Base-by-base conservation (phyloP, 53 echinoderm and acorn worm species). In the Holothuria leucospilota region DNA sequence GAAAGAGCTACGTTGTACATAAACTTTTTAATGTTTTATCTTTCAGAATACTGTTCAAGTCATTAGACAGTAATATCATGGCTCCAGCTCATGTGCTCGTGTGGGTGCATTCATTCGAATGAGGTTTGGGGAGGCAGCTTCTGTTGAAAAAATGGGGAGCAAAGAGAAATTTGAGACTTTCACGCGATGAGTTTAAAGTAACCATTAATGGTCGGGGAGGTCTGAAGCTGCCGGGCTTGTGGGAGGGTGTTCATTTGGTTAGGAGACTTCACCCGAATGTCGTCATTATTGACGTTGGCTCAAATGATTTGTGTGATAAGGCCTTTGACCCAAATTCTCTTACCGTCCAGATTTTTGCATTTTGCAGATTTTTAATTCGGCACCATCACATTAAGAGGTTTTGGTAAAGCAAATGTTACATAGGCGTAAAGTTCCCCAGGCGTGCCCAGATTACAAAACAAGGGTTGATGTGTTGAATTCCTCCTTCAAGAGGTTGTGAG, bases 71-170 rank as follows among this genome's bases (percentile, higher is more conserved):
- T n/a, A n/a, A n/a, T n/a, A 25, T 11, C 30, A 69, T 69, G 69
- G 69, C 26, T 12, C 29, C 69, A 69, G 29, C 0, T 34, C 40
- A 41, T 51, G 49, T 75, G 42, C 77, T 42, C n/a, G 51, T 75
- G 9, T 75, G 77, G 77, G 51, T 46, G 5, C 52, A 51, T 51
- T 75, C 52, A 13, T 75, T 75, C 8, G 77, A 15, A 40, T 46
- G 77, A 46, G 77, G 77, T 46, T 53, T 39, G 77, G 77, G 49
- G 77, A 75, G 77, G 77, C 77, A 75, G 77, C 49, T 75, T 75
- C 52, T n/a, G 77, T n/a, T 21, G 13, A n/a, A 46, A 21, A 75
- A 75, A 51, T 20, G 28, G 77, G 42, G n/a, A 18, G 13, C 49
- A 20, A 20, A 20, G 49, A 18, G 4, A 18, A 75, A 75, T 26